Conservation (phyloP, 2,113 vertebrate genomes). For the Kryptolebias marmoratus region DNA sequence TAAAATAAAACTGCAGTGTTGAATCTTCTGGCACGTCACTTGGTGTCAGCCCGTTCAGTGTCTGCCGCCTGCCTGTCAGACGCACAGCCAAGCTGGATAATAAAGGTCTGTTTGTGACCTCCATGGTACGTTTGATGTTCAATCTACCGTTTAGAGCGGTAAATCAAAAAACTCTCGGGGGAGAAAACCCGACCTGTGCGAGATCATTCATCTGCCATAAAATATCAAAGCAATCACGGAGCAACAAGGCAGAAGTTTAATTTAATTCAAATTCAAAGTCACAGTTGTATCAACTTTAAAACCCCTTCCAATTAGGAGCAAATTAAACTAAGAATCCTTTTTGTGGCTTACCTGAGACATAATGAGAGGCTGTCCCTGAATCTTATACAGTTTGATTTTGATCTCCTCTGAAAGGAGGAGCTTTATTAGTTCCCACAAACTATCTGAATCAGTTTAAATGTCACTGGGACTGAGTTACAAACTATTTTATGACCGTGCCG, state of each 20-base stretch:
- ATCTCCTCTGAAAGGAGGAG: too few relatives aligned
- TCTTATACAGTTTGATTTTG: too few relatives aligned
- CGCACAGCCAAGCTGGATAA: background rate
- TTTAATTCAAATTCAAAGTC: background rate
- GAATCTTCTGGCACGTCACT: too few relatives aligned
- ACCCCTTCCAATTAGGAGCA: background rate
- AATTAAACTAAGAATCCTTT: background rate
- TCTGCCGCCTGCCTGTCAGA: conserved; percentile 18
- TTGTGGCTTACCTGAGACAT: background rate
- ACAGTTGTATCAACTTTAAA: background rate
- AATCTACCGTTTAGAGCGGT: background rate
- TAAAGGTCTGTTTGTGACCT: conserved; percentile 33
- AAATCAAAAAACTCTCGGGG: background rate
- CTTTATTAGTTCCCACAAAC: too few relatives aligned
- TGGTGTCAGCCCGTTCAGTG: background rate
- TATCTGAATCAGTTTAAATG: too few relatives aligned
- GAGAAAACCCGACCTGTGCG: background rate
- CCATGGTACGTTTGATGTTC: conserved; percentile 4
- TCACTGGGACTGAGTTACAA: too few relatives aligned
- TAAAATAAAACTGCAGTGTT: too few relatives aligned
- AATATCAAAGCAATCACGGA: background rate
- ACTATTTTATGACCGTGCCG: too few relatives aligned
- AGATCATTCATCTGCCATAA: background rate
- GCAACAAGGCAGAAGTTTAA: background rate
- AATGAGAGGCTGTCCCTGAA: too few relatives aligned